Evolutionary conservation across 2,888 invertebrate genomes (phyloP), one percentile per base, ranked within the genome.

Genomic region (Carterocephalus palaemon): DNA sequence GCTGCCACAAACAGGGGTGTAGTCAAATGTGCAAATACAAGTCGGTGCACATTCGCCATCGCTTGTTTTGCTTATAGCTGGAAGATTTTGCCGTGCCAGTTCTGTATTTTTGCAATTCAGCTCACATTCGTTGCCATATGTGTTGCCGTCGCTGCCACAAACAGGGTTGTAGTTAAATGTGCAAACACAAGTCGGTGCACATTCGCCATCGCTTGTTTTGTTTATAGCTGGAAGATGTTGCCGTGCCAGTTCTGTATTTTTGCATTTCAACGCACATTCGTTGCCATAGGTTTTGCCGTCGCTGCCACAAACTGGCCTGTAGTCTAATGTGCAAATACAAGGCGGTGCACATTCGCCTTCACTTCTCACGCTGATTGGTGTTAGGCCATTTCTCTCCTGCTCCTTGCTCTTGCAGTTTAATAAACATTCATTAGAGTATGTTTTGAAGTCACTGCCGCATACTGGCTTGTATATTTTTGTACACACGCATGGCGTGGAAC

Each of bases 281-380:
- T 64, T 72, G 1, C 22, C 33, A 45, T 67, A 71, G 1, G 70
- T 60, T 8, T 46, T 31, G 0, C 47, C 51, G 9, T 59, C 53
- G 24, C 48, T 51, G 1, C 54, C 58, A 26, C 57, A 57, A 0
- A 57, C 39, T 1, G 57, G 57, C 2, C 49, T 15, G 24, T 46
- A 51, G 5, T 49, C 36, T 4, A 24, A 4, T 0, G 48, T 24
- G 29, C 67, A 66, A 1, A 16, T 1, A 45, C 65, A 64, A 5
- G 46, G n/a, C 4, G 32, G 17, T 2, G 28, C 23, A 28, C 68
- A 70, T 10, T 46, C 43, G 1, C 55, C 55, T 9, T 31, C 2
- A 20, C 13, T 48, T 2, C 17, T 20, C 2, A 47, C 8, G 1
- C 7, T 9, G 4, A 49, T 33, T 0, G 41, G 45, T 13, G 13